Percentiles rank a stretch among this genome's conserved stretches.
Evolutionary conservation across 2,797 vertebrate genomes (phyloP).

Genomic region (Peromyscus nudipes): DNA sequence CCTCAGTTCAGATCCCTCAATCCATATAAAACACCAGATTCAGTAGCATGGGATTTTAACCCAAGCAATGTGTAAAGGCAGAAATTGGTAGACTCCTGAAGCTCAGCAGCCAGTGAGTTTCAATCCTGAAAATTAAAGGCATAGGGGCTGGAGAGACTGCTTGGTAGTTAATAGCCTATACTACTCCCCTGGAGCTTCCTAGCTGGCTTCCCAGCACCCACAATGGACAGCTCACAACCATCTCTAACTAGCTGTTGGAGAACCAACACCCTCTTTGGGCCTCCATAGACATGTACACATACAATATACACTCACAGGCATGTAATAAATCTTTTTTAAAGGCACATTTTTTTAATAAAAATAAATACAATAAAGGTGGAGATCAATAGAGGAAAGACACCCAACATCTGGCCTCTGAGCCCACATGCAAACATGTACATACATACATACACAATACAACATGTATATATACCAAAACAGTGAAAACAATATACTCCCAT

Average conservation of each 20-base stretch:
- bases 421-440: background rate
- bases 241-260: background rate
- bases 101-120: background rate
- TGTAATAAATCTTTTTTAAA: background rate
- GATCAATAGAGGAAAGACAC: background rate
- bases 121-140: background rate
- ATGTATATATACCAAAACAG: background rate
- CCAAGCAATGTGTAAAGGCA: background rate
- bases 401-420: background rate
- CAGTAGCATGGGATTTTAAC: background rate
- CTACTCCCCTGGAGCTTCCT: background rate
- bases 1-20: background rate
- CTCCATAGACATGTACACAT: background rate
- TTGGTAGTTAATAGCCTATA: background rate
- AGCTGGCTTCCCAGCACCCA: background rate
- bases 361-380: background rate
- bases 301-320: background rate
- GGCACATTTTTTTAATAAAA: background rate
- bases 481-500: background rate
- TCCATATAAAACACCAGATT: background rate
- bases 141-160: background rate
- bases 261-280: background rate
- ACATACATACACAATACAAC: background rate
- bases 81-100: background rate
- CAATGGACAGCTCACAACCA: background rate